Conservation (phyloP, 2,888 invertebrate genomes). For the Eledona agricola region DNA sequence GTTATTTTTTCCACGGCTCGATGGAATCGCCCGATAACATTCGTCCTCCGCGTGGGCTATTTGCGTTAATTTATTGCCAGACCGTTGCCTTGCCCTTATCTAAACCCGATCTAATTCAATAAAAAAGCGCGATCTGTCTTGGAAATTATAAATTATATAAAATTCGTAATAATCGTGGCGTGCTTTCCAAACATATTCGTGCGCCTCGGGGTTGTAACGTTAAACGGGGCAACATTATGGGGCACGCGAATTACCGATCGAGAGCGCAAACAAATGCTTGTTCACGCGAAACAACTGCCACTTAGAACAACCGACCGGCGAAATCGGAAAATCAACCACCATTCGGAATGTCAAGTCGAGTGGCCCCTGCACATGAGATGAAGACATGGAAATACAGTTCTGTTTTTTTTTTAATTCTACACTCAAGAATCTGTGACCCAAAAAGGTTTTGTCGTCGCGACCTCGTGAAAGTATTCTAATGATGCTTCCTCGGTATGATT, state of each 20-base stretch:
- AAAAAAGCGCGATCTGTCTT: conserved; percentile 50
- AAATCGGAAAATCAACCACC: conserved; percentile 56
- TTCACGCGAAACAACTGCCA: conserved; percentile 64
- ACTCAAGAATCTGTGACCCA: too few species aligned
- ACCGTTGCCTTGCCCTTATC: conserved; percentile 32
- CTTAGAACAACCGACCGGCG: conserved; percentile 60
- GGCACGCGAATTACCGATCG: conserved; percentile 63
- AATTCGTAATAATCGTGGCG: conserved; percentile 57
- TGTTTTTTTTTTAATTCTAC: too few species aligned
- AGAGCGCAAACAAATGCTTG: conserved; percentile 64
- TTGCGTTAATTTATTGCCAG: conserved; percentile 36
- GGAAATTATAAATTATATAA: conserved; percentile 57
- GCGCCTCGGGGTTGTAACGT: conserved; percentile 60
- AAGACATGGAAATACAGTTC: too few species aligned
- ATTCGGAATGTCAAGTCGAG: conserved; percentile 49
- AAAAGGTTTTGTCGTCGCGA: too few species aligned
- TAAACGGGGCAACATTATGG: conserved; percentile 62
- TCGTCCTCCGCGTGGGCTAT: conserved; percentile 33
- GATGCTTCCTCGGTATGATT: too few species aligned
- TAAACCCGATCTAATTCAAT: conserved; percentile 35
- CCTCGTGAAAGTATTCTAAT: too few species aligned
- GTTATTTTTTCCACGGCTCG: conserved; percentile 2
- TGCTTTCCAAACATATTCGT: conserved; percentile 59
- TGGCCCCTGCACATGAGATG: too few species aligned
- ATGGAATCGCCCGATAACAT: conserved; percentile 27